phyloP scores from a whole-genome alignment of 2,797 vertebrate species.

The Tympanoctomys barrerae region DNA sequence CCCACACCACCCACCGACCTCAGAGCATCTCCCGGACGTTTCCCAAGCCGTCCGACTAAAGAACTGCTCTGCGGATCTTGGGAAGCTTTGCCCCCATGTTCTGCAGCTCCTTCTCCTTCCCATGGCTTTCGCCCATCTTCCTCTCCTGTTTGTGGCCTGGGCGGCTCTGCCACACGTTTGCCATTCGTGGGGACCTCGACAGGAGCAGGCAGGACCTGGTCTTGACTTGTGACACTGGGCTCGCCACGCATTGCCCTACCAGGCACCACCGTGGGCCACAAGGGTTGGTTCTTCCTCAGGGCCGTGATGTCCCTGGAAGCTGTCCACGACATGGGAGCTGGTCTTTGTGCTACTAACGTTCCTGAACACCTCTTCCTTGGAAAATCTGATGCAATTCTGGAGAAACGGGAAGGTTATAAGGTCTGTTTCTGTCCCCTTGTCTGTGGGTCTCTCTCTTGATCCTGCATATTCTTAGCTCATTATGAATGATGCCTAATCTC shows the following conservation, averaged over 20 bases:
- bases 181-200: slow-evolving; percentile 97
- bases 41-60: slow-evolving; percentile 95
- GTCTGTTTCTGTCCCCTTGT: neutral
- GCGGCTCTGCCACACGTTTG: slow-evolving; percentile 97
- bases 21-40: neutral
- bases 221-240: slow-evolving; percentile 97
- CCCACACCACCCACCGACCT: neutral
- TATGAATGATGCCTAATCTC: neutral
- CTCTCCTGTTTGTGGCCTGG: slow-evolving; percentile 97
- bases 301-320: slow-evolving; percentile 95
- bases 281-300: slow-evolving; percentile 99
- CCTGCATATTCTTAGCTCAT: neutral
- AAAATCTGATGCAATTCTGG: slow-evolving; percentile 93
- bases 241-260: slow-evolving; percentile 98
- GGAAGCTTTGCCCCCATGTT: slow-evolving; percentile 99
- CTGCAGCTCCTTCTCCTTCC: slow-evolving; percentile 99
- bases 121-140: slow-evolving; percentile 98
- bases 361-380: slow-evolving; percentile 98
- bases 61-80: slow-evolving; percentile 98
- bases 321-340: slow-evolving; percentile 91
- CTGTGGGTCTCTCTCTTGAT: neutral
- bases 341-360: slow-evolving; percentile 96
- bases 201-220: slow-evolving; percentile 96
- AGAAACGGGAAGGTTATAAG: neutral
- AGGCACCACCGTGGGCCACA: slow-evolving; percentile 98